A percentile compares a stretch with the other conserved stretches of the same genome.
phyloP scores from a whole-genome alignment of 2,797 vertebrate species.

The Eulemur albifrons region DNA sequence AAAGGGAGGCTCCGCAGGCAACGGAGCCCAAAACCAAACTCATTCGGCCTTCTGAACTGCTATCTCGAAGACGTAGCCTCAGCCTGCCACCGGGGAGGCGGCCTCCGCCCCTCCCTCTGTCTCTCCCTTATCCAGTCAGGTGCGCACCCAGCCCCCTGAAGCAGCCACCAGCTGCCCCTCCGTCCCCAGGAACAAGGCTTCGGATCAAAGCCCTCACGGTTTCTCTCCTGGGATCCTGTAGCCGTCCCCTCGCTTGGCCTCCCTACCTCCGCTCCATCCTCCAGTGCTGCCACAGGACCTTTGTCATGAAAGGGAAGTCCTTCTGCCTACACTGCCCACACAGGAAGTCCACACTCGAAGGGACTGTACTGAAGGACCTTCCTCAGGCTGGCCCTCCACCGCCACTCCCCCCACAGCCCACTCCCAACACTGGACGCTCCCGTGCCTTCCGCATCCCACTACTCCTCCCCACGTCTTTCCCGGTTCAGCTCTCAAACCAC shows the following conservation, averaged over 20 bases:
- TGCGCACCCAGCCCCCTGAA: accelerated
- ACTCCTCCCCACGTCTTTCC: not conserved
- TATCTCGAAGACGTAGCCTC: not conserved
- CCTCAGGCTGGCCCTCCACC: not conserved
- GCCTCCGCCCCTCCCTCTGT: not conserved
- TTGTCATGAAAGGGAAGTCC: not conserved
- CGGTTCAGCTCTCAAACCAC: not conserved
- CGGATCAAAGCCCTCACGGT: too few species aligned
- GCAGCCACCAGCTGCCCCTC: not conserved
- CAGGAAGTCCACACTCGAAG: not conserved
- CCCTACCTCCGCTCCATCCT: not conserved
- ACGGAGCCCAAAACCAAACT: not conserved
- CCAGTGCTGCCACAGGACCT: not conserved
- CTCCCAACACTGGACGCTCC: not conserved
- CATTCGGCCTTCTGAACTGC: not conserved
- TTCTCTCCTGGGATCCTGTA: not conserved
- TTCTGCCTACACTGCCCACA: not conserved
- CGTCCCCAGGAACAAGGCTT: not conserved
- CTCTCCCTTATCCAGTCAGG: accelerated
- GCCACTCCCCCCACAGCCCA: not conserved
- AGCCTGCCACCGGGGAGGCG: too few species aligned
- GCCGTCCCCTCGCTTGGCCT: not conserved
- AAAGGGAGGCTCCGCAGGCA: not conserved
- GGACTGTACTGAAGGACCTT: not conserved
- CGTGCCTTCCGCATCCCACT: not conserved